Conservation (phyloP, 2,888 invertebrate genomes). For the Scelioninae gen. 2 region DNA sequence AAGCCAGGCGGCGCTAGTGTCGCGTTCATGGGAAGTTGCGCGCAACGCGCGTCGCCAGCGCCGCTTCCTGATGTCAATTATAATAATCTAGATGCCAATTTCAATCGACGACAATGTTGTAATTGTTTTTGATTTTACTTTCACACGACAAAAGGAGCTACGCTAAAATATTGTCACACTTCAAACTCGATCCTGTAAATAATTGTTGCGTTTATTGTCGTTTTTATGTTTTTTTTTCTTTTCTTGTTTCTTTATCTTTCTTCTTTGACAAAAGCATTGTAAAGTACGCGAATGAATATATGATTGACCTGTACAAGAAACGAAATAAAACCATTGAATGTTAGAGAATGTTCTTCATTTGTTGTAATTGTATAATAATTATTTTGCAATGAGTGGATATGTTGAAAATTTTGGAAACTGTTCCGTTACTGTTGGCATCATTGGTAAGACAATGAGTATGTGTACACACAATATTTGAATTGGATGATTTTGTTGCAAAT, state of each 20-base stretch:
- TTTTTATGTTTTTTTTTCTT: conserved; percentile 1
- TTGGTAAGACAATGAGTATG: too few species aligned
- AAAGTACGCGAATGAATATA: conserved; percentile 40
- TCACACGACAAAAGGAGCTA: conserved; percentile 3
- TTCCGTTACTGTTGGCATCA: too few species aligned
- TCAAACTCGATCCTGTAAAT: conserved; percentile 32
- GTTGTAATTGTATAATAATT: too few species aligned
- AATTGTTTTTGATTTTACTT: conserved; percentile 30
- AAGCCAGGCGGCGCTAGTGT: neutral
- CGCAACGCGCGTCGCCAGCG: neutral
- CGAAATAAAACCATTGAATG: conserved; percentile 44
- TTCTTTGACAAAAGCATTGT: conserved; percentile 16
- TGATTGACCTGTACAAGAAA: conserved; percentile 32
- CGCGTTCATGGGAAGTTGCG: too few species aligned
- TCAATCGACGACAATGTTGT: conserved; percentile 14
- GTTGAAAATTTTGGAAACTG: too few species aligned
- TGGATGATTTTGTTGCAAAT: too few species aligned
- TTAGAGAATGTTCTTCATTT: too few species aligned
- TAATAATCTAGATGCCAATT: conserved; percentile 42
- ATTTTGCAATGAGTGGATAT: too few species aligned
- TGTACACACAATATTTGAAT: too few species aligned
- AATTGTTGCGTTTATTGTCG: conserved; percentile 31
- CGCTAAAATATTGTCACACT: conserved; percentile 23
- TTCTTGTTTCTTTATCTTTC: neutral
- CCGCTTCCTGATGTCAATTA: conserved; percentile 35